These are phyloP conservation scores for Cranoglanis bouderius DNA, from an alignment of 2,113 vertebrate genomes.

Conservation along the genomic window DNA sequence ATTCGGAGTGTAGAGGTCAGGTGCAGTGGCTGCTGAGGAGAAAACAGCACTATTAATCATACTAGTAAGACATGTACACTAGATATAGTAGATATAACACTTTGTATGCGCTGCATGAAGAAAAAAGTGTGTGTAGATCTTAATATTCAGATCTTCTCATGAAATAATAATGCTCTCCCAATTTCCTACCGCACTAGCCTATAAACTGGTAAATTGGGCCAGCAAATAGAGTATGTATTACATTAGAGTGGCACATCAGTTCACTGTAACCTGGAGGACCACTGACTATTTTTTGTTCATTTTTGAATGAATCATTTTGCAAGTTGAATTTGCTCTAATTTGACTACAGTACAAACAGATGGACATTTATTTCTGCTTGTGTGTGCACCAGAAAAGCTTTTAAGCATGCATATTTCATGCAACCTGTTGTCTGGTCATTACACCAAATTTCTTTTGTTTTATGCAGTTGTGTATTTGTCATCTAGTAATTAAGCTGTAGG, in stretches of 20 bases:
- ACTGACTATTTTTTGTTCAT: not conserved
- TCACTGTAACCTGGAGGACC: not conserved
- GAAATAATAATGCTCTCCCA: not conserved
- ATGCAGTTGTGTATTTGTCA: slow-evolving; percentile 26
- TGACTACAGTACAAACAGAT: slow-evolving; percentile 21
- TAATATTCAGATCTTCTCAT: not conserved
- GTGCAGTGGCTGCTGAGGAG: slow-evolving; percentile 54
- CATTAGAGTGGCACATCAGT: not conserved
- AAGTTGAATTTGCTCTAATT: not conserved
- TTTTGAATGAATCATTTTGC: not conserved
- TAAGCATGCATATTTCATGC: slow-evolving; percentile 52
- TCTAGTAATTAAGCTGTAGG: slow-evolving; percentile 42
- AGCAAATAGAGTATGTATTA: not conserved
- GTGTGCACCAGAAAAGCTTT: slow-evolving; percentile 40
- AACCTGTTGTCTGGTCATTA: slow-evolving; percentile 39
- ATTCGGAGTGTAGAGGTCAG: slow-evolving; percentile 57
- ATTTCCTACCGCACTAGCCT: not conserved
- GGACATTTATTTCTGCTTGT: slow-evolving; percentile 6
- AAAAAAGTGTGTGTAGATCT: not conserved
- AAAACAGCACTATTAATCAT: slow-evolving; percentile 45
- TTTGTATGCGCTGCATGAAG: slow-evolving; percentile 14
- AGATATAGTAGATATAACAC: slow-evolving; percentile 1
- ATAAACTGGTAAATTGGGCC: slow-evolving; percentile 5
- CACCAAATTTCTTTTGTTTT: not conserved
- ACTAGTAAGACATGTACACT: slow-evolving; percentile 9